Base-by-base conservation (phyloP, 2,113 vertebrate genomes). In the Girardinichthys multiradiatus region DNA sequence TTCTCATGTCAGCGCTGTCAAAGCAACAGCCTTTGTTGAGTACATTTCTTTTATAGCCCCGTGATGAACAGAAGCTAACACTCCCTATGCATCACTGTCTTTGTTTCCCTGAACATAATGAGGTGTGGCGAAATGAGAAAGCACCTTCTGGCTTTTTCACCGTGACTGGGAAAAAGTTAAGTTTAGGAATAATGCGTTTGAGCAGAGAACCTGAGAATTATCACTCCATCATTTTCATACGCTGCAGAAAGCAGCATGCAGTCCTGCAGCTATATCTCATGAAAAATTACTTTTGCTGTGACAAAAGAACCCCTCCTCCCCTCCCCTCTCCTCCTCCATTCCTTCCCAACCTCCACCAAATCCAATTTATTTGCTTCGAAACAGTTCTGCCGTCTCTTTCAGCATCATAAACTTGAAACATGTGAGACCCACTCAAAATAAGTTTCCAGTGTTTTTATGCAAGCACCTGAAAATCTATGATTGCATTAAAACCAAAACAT, bases 331-430 rank as follows among this genome's bases (percentile, higher is more conserved):
- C 24, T 11, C 68, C 54, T 63, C 60, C 17, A 13, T 35, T 68
- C 57, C 24, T 11, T 65, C 54, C 60, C 60, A 17, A 13, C 68
- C 54, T 63, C 64, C 31, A 75, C 45, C 66, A 82, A 87, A 87
- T 87, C 69, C 63, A 86, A 74, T 86, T 84, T 74, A 33, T 72
- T 80, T 26, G 6, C 61, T 76, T 72, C 31, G n/a, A 73, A 77
- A 27, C 4, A 57, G 14, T 70, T 66, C 64, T 0, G 8, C 51
- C 30, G 10, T 59, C 62, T 64, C 65, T 70, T 69, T 59, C 64
- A 76, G 5, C 64, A 29, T 57, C 42, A 78, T 57, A 62, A 26
- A 21, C 31, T 33, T 24, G 14, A 58, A 37, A 82, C 77, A 65
- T 72, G 37, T n/a, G 63, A 70, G 26, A 68, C 13, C 6, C 15